Evolutionary conservation across 2,797 vertebrate species (phyloP), one percentile per base, ranked within the genome.

Genomic region (Enteromius fasciolatus): DNA sequence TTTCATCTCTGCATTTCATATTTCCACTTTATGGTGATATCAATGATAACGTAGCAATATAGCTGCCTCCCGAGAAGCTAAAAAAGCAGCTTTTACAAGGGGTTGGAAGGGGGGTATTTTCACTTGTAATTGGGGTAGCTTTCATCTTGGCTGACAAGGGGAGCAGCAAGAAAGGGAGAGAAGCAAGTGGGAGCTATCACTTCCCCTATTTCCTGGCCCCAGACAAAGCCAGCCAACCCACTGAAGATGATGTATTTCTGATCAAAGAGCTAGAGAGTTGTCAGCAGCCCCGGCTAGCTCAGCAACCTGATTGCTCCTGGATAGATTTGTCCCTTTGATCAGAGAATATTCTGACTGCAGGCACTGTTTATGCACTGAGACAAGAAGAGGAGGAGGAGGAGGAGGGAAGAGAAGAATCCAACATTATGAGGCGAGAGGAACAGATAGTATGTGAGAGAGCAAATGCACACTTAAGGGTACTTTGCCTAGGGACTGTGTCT

Each of bases 61-160:
- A 78, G 87, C 88, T 89, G 90, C 87, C 89, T 86, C 88, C 83
- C 80, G 74, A 90, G 89, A 91, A 89, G 87, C 90, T 90, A 78
- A 66, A 81, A 76, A 68, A 77, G 52, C 74, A 61, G 81, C 74
- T 83, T 83, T 83, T 83, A 77, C 52, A 18, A 66, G 76, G 88
- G 88, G 91, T 92, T 93, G 87, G 90, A 89, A 84, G 86, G 90
- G 88, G 92, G 94, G 93, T 94, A 93, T 96, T 95, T 95, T 94
- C 94, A 93, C 91, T 92, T 91, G 92, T 96, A 96, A 97, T 93
- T 95, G 94, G 94, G 87, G 87, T 90, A 93, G 92, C 95, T 97
- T 97, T 97, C 95, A 98, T 97, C 96, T 96, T 92, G 91, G 86
- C 94, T 95, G 95, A 95, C 95, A 95, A 94, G 93, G 91, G 93